These are phyloP conservation scores for Mastomys coucha DNA, from an alignment of 2,113 vertebrate species.

Conservation along the genomic window DNA sequence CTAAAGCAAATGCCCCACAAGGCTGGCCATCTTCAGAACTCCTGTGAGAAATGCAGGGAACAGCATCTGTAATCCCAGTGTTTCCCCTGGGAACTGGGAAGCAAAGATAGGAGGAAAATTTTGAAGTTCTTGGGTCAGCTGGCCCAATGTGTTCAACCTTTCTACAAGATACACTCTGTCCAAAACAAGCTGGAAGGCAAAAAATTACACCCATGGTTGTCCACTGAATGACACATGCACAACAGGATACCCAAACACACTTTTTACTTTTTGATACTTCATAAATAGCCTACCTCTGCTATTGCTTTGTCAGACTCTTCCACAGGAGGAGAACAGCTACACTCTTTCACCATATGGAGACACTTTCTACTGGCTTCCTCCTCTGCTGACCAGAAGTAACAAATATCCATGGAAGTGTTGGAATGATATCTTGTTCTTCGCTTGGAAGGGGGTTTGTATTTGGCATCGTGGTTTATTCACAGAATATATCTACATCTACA, in stretches of 20 bases:
- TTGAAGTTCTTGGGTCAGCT: not conserved
- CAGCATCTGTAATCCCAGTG: not conserved
- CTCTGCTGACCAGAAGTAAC: not conserved
- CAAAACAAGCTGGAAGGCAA: not conserved
- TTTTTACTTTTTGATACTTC: not conserved
- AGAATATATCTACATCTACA: not conserved
- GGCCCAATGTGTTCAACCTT: not conserved
- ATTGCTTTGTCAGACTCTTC: not conserved
- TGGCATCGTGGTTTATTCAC: not conserved
- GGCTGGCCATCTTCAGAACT: too few relatives aligned
- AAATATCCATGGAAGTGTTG: not conserved
- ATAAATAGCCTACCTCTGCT: not conserved
- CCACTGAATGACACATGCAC: too few relatives aligned
- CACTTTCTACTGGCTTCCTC: not conserved
- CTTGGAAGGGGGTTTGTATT: too few relatives aligned
- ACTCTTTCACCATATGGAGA: not conserved
- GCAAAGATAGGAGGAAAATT: not conserved
- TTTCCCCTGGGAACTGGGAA: not conserved
- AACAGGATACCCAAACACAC: not conserved
- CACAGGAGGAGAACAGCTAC: not conserved
- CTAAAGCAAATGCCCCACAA: not conserved
- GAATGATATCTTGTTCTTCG: not conserved
- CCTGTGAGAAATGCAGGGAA: not conserved
- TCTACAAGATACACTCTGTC: not conserved
- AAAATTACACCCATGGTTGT: not conserved